phyloP scores from a whole-genome alignment of 1,140 invertebrate species.

The Meloidogyne exigua region DNA sequence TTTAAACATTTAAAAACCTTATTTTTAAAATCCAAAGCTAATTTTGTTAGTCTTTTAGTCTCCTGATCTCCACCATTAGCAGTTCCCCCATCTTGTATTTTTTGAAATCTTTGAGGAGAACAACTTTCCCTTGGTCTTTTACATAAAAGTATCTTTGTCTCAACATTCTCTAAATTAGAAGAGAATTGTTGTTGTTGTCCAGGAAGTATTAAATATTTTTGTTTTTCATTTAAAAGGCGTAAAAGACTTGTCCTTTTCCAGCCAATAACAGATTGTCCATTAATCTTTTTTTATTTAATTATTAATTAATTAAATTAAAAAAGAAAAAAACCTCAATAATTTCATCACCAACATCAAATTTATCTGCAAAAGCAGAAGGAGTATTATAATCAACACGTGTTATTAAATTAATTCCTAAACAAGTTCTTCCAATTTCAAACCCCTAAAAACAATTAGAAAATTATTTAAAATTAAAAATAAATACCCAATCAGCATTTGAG shows the following conservation, averaged over 20 bases:
- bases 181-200: background rate
- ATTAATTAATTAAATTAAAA: background rate
- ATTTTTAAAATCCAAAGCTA: slow-evolving; percentile 15
- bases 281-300: background rate
- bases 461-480: slow-evolving; percentile 21
- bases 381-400: slow-evolving; percentile 38
- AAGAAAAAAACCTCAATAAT: slow-evolving; percentile 38
- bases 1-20: background rate
- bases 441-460: slow-evolving; percentile 36
- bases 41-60: background rate
- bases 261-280: slow-evolving; percentile 7
- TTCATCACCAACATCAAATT: slow-evolving; percentile 46
- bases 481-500: slow-evolving; percentile 25
- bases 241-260: slow-evolving; percentile 8
- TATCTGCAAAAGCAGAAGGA: slow-evolving; percentile 28
- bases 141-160: background rate
- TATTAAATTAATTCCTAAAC: slow-evolving; percentile 37
- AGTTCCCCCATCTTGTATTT: background rate
- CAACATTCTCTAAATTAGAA: slow-evolving; percentile 3
- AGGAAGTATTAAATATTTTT: background rate
- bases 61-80: background rate
- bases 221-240: background rate
- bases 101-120: background rate
- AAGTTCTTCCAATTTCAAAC: slow-evolving; percentile 39
- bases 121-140: slow-evolving; percentile 4